Evolutionary conservation across 2,113 vertebrate genomes (phyloP).

Genomic region (Polypterus bichir): DNA sequence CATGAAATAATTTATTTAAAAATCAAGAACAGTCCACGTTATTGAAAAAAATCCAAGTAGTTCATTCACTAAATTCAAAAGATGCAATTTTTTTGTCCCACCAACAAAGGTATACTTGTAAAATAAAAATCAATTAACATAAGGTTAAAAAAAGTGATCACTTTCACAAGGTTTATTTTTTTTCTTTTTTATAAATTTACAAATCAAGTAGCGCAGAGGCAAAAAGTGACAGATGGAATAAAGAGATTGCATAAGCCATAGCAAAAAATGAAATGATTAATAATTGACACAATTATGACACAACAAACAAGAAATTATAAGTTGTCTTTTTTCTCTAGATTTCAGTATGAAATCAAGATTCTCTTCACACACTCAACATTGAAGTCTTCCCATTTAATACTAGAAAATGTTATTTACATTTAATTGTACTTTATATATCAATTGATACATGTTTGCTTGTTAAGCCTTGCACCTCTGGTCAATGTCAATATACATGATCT

Average conservation of each 20-base stretch:
- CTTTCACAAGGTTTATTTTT: slow-evolving; percentile 63
- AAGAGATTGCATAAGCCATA: slow-evolving; percentile 37
- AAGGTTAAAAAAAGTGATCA: background rate
- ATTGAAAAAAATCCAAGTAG: background rate
- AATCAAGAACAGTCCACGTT: background rate
- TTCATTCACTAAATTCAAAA: background rate
- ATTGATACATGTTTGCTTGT: background rate
- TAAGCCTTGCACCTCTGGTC: background rate
- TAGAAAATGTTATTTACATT: slow-evolving; percentile 25
- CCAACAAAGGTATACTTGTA: background rate
- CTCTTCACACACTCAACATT: slow-evolving; percentile 5
- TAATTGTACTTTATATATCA: slow-evolving; percentile 6
- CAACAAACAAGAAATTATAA: background rate
- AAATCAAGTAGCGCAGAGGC: slow-evolving; percentile 61
- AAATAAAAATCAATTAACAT: too few species aligned
- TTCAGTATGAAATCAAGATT: background rate
- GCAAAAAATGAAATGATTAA: slow-evolving; percentile 34
- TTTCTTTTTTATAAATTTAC: slow-evolving; percentile 47
- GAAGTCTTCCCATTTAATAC: slow-evolving; percentile 1
- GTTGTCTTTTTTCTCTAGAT: background rate
- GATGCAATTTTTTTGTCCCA: background rate
- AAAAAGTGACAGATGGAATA: slow-evolving; percentile 58
- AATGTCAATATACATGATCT: slow-evolving; percentile 6
- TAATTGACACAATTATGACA: slow-evolving; percentile 7
- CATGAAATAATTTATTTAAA: background rate